Evolutionary conservation across 2,113 vertebrate genomes (phyloP).

Genomic region (Lipotes vexillifer): DNA sequence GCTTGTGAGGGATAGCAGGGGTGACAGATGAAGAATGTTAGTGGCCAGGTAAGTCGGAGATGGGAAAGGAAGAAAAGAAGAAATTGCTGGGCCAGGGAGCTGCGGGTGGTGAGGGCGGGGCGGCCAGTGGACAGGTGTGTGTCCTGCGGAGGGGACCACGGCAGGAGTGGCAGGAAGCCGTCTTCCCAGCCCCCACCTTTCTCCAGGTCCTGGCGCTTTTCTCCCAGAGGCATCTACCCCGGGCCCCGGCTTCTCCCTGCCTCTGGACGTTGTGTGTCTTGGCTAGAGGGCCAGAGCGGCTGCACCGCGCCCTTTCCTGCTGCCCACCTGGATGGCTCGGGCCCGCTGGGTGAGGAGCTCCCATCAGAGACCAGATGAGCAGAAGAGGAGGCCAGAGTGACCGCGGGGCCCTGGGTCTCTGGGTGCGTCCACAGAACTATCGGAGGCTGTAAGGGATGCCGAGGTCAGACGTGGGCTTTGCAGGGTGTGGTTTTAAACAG

Average conservation of each 20-base stretch:
- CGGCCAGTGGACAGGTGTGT: fast-evolving
- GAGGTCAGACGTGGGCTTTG: too few species aligned
- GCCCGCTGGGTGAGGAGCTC: not conserved
- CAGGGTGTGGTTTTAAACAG: too few species aligned
- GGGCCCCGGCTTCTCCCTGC: not conserved
- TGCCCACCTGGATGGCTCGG: fast-evolving
- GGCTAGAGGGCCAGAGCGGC: too few species aligned
- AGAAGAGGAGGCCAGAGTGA: not conserved
- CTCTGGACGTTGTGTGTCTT: not conserved
- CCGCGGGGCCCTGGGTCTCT: fast-evolving
- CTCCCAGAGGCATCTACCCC: too few species aligned
- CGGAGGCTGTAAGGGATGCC: fast-evolving
- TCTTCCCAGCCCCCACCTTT: not conserved
- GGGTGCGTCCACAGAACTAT: fast-evolving
- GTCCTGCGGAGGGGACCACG: not conserved
- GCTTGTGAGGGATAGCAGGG: not conserved
- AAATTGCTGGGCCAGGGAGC: not conserved
- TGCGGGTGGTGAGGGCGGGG: fast-evolving
- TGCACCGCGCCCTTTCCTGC: not conserved
- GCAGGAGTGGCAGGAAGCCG: fast-evolving
- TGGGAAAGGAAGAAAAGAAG: not conserved
- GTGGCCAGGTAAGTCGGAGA: not conserved
- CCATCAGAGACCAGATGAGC: not conserved
- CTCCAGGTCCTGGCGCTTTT: not conserved
- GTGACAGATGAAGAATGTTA: not conserved